These are phyloP conservation scores for Lepidurus couesii DNA, from an alignment of 1,140 invertebrate species.

Conservation along the genomic window DNA sequence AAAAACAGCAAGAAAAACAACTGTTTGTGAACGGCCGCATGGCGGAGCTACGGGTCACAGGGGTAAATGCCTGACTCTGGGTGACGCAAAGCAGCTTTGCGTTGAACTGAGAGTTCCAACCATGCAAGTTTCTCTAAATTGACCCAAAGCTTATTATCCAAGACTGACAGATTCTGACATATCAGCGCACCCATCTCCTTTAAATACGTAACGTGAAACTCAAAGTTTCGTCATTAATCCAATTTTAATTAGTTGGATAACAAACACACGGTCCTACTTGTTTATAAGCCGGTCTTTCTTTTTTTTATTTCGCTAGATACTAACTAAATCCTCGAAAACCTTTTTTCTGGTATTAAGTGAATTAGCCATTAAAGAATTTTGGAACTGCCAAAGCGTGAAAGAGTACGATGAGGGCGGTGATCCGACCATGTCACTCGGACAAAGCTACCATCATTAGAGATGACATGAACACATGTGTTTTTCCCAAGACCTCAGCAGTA, in stretches of 20 bases:
- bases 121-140: slow-evolving; percentile 7
- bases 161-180: not conserved
- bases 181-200: not conserved
- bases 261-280: not conserved
- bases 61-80: not conserved
- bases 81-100: slow-evolving; percentile 1
- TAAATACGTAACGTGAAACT: slow-evolving; percentile 10
- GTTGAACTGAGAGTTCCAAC: not conserved
- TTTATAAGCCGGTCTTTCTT: not conserved
- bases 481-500: slow-evolving; percentile 1
- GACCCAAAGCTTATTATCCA: slow-evolving; percentile 13
- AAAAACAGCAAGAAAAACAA: not conserved
- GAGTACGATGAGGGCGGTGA: not conserved
- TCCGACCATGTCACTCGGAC: not conserved
- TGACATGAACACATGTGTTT: not conserved
- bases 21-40: not conserved
- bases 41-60: not conserved
- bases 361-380: not conserved
- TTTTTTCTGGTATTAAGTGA: not conserved
- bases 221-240: slow-evolving; percentile 6
- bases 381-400: not conserved
- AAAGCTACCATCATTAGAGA: slow-evolving; percentile 15
- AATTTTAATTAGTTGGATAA: not conserved
- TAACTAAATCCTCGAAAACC: too few relatives aligned
- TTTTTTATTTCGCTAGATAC: too few relatives aligned